A percentile compares a stretch with the other conserved stretches of the same genome.
Evolutionary conservation across 2,797 vertebrate species (phyloP).

Genomic region (Amniataba percoides): DNA sequence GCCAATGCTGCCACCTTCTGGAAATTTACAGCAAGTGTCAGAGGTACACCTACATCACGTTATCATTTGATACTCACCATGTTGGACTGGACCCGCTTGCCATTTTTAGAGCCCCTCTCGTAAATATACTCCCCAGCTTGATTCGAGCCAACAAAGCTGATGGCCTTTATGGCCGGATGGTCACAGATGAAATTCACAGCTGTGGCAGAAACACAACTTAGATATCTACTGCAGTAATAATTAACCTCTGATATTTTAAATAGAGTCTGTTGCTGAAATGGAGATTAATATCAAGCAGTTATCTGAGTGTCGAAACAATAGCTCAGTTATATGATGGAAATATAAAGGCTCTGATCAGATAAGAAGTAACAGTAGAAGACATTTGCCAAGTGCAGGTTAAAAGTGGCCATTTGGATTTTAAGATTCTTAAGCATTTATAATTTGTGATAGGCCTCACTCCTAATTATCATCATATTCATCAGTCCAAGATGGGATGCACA

Average conservation of each 20-base stretch:
- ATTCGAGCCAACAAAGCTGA: conserved; percentile 99
- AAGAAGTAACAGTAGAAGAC: not conserved
- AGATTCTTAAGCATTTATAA: not conserved
- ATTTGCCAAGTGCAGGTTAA: not conserved
- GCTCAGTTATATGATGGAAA: not conserved
- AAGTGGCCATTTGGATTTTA: not conserved
- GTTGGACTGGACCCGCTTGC: conserved; percentile 97
- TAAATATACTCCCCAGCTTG: conserved; percentile 98
- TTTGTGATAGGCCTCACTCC: not conserved
- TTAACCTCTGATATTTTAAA: not conserved
- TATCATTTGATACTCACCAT: conserved; percentile 87
- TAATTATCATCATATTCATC: not conserved
- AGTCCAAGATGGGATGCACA: not conserved
- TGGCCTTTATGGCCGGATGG: conserved; percentile 93
- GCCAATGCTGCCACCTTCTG: conserved; percentile 81
- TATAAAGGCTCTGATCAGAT: not conserved
- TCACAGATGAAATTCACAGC: conserved; percentile 98
- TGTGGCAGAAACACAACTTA: conserved; percentile 64
- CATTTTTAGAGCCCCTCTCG: conserved; percentile 93
- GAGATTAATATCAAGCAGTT: not conserved
- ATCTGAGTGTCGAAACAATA: not conserved
- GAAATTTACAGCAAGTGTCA: conserved; percentile 32
- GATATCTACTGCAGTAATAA: not conserved
- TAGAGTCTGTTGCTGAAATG: not conserved
- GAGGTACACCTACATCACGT: not conserved